Evolutionary conservation across 2,797 vertebrate genomes (phyloP).

Genomic region (Momotus momota): DNA sequence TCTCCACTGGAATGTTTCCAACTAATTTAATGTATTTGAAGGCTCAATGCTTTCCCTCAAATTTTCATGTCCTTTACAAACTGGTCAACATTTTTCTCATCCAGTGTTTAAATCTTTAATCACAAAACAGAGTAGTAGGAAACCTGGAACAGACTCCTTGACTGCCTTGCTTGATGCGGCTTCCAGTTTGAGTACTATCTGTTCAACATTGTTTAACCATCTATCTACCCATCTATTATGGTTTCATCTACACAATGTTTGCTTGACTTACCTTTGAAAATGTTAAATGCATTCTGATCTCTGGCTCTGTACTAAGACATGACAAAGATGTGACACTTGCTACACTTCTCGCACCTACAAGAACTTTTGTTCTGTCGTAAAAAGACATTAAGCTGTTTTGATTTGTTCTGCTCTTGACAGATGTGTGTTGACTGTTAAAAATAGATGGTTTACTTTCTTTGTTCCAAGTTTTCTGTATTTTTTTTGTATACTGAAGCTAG

Average conservation of each 20-base stretch:
- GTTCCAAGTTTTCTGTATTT: background rate
- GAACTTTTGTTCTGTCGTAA: background rate
- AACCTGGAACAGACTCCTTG: background rate
- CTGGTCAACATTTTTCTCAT: background rate
- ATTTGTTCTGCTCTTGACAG: conserved; percentile 12
- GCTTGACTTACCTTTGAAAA: background rate
- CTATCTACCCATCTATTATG: background rate
- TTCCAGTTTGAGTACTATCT: background rate
- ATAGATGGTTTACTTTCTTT: background rate
- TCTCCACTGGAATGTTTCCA: background rate
- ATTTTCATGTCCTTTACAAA: background rate
- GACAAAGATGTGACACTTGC: background rate
- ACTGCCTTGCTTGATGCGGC: background rate
- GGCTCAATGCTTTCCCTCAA: background rate
- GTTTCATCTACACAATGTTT: background rate
- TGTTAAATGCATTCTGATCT: background rate
- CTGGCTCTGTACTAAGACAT: background rate
- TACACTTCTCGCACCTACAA: background rate
- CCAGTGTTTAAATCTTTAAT: background rate
- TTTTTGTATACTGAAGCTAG: background rate
- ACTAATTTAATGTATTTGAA: background rate
- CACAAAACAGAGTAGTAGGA: background rate
- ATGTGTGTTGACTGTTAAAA: background rate
- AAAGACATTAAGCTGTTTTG: background rate
- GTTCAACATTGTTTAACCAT: background rate